Base-by-base conservation (phyloP, 2,888 invertebrate species). In the Yponomeuta evonymella region DNA sequence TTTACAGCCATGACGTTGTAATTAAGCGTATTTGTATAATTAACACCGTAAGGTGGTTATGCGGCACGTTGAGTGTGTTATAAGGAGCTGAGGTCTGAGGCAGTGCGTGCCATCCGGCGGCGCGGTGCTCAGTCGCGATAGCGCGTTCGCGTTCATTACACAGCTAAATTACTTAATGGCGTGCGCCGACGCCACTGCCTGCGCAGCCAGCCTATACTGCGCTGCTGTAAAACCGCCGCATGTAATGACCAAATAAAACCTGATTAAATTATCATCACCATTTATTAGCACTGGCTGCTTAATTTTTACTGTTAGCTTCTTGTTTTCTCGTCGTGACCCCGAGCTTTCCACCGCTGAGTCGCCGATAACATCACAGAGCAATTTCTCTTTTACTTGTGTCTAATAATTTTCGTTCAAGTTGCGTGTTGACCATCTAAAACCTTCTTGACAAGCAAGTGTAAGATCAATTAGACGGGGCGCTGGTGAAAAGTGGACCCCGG, bases 141-240 rank as follows among this genome's bases (percentile, higher is more conserved):
- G 51, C 67, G 69, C 48, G 70, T 30, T 33, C 43, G 68, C 75
- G 76, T 79, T 80, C 82, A 83, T 85, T 85, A 84, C 81, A 81
- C 76, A 76, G 81, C 77, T 86, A 83, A 86, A 86, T 86, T 79
- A 85, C 83, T 82, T 83, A 85, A 87, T 86, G 75, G 85, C 85
- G 83, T 87, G 86, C 79, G 77, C 75, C 23, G 23, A 29, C 9
- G 36, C 15, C 43, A 36, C 33, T 36, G 36, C n/a, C 43, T 43
- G 43, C 43, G 43, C 43, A 29, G 15, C 9, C 48, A 29, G 15
- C 9, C 48, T 23, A 48, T 43, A 48, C 48, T 29, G 67, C 12
- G 15, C 67, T 30, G 64, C 64, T 58, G 64, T 29, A 30, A 29
- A 64, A 30, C 64, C 8, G 29, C 64, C 29, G 29, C 64, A n/a